These are phyloP conservation scores for Pleuronectes platessa DNA, from an alignment of 2,113 vertebrate species.

Conservation along the genomic window DNA sequence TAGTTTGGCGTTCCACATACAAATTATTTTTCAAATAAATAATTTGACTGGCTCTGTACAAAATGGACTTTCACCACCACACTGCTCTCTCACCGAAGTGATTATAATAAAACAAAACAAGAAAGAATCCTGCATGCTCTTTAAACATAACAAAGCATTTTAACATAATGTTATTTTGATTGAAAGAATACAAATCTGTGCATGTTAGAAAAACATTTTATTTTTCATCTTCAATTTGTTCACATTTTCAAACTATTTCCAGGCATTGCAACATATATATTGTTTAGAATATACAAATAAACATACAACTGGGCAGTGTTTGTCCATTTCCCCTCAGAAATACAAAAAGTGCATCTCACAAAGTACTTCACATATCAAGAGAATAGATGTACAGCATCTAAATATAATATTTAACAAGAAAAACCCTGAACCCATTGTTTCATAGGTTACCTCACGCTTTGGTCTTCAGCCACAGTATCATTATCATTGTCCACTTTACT, in stretches of 20 bases:
- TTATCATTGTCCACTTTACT: not conserved
- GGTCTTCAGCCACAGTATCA: constrained; percentile 1
- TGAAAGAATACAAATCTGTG: not conserved
- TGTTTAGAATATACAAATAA: not conserved
- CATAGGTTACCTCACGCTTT: constrained; percentile 5
- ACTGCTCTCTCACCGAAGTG: not conserved
- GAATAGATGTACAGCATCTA: constrained; percentile 12
- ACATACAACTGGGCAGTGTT: not conserved
- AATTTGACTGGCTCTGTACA: no score
- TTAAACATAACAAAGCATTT: no score
- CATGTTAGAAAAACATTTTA: constrained; percentile 44
- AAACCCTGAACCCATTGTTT: not conserved
- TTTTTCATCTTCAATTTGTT: constrained; percentile 33
- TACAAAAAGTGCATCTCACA: constrained; percentile 29
- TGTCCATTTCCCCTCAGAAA: not conserved
- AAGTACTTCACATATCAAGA: constrained; percentile 27
- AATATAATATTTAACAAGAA: constrained; percentile 1
- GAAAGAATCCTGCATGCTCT: no score
- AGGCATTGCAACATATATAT: constrained; percentile 12
- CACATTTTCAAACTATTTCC: constrained; percentile 50
- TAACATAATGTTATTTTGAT: no score
- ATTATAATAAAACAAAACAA: not conserved
- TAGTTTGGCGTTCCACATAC: not conserved
- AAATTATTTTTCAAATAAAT: not conserved
- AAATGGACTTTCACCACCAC: no score